These are phyloP conservation scores for Emydocephalus ijimae DNA, from an alignment of 2,113 vertebrate genomes.

Conservation along the genomic window DNA sequence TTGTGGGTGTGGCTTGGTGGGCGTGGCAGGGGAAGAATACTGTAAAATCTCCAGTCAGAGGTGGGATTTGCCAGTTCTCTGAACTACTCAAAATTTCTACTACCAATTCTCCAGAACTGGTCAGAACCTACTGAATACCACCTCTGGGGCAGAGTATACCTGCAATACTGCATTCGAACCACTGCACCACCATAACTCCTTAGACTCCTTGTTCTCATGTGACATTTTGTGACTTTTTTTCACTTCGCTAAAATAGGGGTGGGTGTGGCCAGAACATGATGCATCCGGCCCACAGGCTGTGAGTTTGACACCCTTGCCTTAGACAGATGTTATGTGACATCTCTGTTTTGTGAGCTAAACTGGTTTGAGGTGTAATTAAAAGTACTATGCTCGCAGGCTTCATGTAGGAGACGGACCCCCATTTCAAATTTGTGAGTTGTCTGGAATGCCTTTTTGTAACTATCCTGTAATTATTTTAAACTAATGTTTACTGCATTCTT, in stretches of 20 bases:
- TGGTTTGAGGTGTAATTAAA: background rate
- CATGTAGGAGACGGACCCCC: background rate
- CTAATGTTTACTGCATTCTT: background rate
- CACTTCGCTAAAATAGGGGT: no score
- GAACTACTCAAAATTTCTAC: no score
- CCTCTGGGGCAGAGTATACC: background rate
- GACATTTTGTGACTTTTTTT: no score
- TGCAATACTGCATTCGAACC: background rate
- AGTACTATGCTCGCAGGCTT: background rate
- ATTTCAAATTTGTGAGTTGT: background rate
- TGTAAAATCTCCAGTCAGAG: no score
- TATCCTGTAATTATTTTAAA: background rate
- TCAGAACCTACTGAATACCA: no score
- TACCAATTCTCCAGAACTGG: no score
- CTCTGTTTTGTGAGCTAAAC: background rate
- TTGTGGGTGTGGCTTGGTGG: no score
- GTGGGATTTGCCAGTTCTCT: no score
- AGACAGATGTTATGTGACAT: background rate
- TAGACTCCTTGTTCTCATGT: background rate
- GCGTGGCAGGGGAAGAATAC: no score
- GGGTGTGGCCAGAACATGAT: no score
- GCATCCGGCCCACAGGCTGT: no score
- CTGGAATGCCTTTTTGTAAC: background rate
- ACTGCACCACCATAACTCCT: background rate
- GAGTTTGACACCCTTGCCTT: no score